Conservation (phyloP, 2,113 vertebrate genomes). For the Equus przewalskii region DNA sequence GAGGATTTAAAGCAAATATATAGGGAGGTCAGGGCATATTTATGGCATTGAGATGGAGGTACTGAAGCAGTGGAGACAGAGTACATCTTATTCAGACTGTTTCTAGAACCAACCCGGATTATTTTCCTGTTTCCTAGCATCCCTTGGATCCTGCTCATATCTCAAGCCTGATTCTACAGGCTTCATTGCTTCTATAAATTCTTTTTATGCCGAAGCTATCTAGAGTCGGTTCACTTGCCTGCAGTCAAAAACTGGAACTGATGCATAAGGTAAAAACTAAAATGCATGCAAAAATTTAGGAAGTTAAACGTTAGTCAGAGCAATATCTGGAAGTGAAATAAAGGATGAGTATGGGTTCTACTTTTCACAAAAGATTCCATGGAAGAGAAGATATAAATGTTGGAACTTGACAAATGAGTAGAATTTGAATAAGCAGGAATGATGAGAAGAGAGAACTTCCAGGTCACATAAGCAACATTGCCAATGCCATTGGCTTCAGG, state of each 20-base stretch:
- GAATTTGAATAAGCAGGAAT: neutral
- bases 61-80: neutral
- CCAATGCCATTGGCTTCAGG: neutral
- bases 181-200: neutral
- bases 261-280: neutral
- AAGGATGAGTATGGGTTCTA: neutral
- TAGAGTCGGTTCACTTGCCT: neutral
- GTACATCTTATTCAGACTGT: neutral
- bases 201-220: neutral
- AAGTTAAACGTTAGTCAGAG: neutral
- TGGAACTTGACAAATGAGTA: neutral
- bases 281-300: neutral
- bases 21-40: neutral
- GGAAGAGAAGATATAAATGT: neutral
- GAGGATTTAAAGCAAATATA: neutral
- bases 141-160: neutral
- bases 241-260: neutral
- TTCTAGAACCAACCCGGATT: neutral
- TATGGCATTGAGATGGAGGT: neutral
- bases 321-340: neutral
- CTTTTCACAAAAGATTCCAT: neutral
- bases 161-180: neutral
- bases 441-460: neutral
- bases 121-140: neutral
- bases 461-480: neutral